These are phyloP conservation scores for Epizoanthus ramosus DNA, from an alignment of 92 coral and sea anemone species.

Conservation along the genomic window DNA sequence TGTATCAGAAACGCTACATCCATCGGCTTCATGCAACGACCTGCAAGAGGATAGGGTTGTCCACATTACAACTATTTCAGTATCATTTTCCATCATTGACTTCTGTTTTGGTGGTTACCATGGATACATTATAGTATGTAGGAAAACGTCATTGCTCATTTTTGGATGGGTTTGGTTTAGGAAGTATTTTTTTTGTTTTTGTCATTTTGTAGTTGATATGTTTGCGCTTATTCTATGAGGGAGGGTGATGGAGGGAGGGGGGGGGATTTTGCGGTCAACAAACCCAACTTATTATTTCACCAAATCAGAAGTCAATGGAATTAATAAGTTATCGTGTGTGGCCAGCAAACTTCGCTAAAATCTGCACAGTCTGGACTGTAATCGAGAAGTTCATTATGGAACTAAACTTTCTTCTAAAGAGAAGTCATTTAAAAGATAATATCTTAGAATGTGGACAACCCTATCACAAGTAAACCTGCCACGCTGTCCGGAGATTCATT, in stretches of 20 bases:
- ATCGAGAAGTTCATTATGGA: too few species aligned
- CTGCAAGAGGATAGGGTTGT: conserved; percentile 48
- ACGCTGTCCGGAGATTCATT: too few species aligned
- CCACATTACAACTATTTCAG: conserved; percentile 34
- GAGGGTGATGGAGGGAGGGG: too few species aligned
- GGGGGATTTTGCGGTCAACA: too few species aligned
- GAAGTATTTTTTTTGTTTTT: neutral
- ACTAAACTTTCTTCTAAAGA: neutral
- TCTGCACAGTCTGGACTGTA: neutral
- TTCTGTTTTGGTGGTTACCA: neutral
- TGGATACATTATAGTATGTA: neutral
- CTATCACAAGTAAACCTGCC: conserved; percentile 1
- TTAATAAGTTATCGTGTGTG: too few species aligned
- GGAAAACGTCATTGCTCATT: neutral
- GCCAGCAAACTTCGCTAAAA: too few species aligned
- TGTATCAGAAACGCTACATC: conserved; percentile 44
- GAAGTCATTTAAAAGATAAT: neutral
- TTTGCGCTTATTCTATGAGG: too few species aligned
- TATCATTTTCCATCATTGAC: neutral
- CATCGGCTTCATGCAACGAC: conserved; percentile 40
- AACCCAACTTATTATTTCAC: too few species aligned
- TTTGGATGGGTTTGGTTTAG: neutral
- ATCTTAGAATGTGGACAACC: conserved; percentile 6
- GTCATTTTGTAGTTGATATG: too few species aligned
- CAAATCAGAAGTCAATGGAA: too few species aligned